Evolutionary conservation across 2,888 invertebrate species (phyloP).

Genomic region (Horisme vitalbata): DNA sequence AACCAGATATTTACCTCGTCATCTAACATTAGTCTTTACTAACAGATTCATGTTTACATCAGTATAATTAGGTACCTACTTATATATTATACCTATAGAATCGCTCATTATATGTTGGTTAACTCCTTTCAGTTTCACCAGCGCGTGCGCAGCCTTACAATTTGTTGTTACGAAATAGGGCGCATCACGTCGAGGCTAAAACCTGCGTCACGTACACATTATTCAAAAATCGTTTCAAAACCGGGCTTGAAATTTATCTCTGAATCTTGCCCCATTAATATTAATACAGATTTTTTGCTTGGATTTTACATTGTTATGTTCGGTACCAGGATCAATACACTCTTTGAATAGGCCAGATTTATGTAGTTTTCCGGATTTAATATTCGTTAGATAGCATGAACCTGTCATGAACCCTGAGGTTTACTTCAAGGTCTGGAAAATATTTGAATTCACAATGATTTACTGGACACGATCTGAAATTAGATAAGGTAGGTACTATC

Average conservation of each 20-base stretch:
- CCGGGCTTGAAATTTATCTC: conserved; percentile 55
- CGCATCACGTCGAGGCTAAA: conserved; percentile 68
- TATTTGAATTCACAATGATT: conserved; percentile 1
- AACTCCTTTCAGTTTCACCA: conserved; percentile 1
- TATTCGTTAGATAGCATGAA: too few species aligned
- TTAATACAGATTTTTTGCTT: conserved; percentile 57
- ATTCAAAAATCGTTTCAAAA: conserved; percentile 70
- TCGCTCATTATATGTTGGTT: too few species aligned
- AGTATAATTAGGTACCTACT: too few species aligned
- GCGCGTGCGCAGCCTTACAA: conserved; percentile 8
- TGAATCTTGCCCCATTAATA: conserved; percentile 54
- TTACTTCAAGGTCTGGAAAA: conserved; percentile 13
- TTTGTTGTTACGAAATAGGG: conserved; percentile 60
- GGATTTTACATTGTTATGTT: conserved; percentile 33
- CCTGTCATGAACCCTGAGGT: conserved; percentile 26
- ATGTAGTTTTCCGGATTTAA: too few species aligned
- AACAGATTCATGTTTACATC: too few species aligned
- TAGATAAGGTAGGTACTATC: too few species aligned
- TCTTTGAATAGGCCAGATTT: too few species aligned
- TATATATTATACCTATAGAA: too few species aligned
- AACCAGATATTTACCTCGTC: too few species aligned
- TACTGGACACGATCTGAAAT: too few species aligned
- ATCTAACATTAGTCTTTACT: too few species aligned
- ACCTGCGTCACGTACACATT: conserved; percentile 71
- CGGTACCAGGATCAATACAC: conserved; percentile 31